phyloP scores from a whole-genome alignment of 2,888 invertebrate genomes.

The Diabrotica balteata region DNA sequence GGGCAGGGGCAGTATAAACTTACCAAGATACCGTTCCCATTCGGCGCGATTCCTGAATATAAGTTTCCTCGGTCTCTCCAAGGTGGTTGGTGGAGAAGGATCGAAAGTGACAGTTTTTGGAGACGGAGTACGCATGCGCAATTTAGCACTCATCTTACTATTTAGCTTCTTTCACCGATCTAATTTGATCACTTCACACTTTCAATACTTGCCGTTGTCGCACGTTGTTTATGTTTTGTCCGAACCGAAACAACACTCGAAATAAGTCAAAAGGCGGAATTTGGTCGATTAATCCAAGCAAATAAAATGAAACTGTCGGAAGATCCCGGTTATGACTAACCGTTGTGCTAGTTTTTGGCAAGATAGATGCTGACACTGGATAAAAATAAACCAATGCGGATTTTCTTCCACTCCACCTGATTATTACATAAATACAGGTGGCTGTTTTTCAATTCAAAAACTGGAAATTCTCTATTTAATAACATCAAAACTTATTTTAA shows the following conservation, averaged over 20 bases:
- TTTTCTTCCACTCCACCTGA: constrained; percentile 51
- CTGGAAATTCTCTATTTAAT: neutral
- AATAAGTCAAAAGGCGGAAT: neutral
- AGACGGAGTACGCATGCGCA: constrained; percentile 71
- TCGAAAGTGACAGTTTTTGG: constrained; percentile 72
- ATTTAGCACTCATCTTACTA: constrained; percentile 62
- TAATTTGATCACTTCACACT: constrained; percentile 12
- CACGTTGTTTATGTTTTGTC: neutral
- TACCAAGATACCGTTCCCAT: constrained; percentile 66
- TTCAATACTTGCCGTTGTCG: constrained; percentile 3
- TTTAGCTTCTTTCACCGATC: constrained; percentile 11
- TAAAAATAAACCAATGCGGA: constrained; percentile 56
- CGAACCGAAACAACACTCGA: neutral
- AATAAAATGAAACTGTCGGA: constrained; percentile 41
- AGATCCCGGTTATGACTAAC: constrained; percentile 57
- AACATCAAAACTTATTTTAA: no score
- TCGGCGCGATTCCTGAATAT: constrained; percentile 54
- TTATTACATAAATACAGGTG: constrained; percentile 32
- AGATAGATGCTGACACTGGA: constrained; percentile 43
- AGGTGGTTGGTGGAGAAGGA: constrained; percentile 66
- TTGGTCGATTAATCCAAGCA: neutral
- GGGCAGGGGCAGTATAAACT: constrained; percentile 50
- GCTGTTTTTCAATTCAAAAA: constrained; percentile 11
- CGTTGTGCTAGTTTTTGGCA: constrained; percentile 54
- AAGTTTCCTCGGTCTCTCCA: constrained; percentile 59